Evolutionary conservation across 2,797 vertebrate species (phyloP).

Genomic region (Melanotaenia boesemani): DNA sequence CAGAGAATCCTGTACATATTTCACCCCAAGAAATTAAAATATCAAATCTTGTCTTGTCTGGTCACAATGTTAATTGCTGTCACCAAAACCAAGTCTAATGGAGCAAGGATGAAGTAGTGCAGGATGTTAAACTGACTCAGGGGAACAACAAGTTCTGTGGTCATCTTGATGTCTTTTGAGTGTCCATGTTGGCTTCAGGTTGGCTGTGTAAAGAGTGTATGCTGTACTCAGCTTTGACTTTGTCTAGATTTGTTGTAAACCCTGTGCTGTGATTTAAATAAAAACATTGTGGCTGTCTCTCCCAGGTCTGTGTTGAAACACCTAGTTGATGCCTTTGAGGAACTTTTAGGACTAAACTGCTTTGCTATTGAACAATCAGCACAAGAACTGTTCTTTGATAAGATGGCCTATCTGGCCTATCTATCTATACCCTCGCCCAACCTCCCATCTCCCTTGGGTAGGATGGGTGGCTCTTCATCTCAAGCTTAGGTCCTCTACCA

Average conservation of each 20-base stretch:
- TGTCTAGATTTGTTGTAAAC: not conserved
- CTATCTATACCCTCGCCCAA: no score
- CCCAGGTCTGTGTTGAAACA: not conserved
- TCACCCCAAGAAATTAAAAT: not conserved
- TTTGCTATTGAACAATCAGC: not conserved
- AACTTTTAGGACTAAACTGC: not conserved
- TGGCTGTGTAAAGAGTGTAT: not conserved
- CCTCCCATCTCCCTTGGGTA: no score
- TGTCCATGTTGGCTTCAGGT: not conserved
- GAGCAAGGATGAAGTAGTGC: no score
- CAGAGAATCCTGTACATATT: not conserved
- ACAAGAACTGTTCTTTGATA: not conserved
- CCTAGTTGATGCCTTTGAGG: not conserved
- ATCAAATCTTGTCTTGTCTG: conserved; percentile 11
- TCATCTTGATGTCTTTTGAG: not conserved
- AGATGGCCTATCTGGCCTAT: not conserved
- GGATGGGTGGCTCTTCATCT: no score
- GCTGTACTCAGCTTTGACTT: not conserved
- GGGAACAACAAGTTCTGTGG: not conserved
- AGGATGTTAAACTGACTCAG: not conserved
- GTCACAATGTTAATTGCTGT: not conserved
- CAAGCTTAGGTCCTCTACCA: no score
- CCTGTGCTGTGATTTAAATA: not conserved
- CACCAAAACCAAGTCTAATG: not conserved
- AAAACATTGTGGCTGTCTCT: not conserved